These are phyloP conservation scores for Idaea aversata DNA, from an alignment of 2,888 invertebrate species.

Conservation along the genomic window DNA sequence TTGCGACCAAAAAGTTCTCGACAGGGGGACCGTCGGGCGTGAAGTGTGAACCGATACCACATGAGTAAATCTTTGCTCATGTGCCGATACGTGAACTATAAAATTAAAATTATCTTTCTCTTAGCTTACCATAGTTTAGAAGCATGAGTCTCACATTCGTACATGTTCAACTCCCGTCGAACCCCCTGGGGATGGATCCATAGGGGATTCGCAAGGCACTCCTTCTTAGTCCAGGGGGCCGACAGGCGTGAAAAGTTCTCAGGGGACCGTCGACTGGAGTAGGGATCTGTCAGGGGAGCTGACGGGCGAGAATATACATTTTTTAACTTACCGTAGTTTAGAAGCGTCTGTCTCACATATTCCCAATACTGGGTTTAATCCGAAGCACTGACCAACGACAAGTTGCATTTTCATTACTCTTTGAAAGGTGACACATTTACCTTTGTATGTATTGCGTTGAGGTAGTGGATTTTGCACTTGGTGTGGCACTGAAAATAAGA, in stretches of 20 bases:
- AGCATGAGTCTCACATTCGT: constrained; percentile 38
- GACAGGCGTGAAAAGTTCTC: too few species aligned
- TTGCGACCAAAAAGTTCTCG: too few species aligned
- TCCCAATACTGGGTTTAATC: constrained; percentile 52
- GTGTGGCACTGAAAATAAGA: constrained; percentile 33
- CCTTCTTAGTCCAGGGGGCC: too few species aligned
- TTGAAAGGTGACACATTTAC: constrained; percentile 45
- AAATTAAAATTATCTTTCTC: constrained; percentile 3
- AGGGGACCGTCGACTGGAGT: too few species aligned
- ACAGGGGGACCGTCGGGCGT: too few species aligned
- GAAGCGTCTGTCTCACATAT: constrained; percentile 41
- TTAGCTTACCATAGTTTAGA: constrained; percentile 44
- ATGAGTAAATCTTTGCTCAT: too few species aligned
- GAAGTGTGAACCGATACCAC: too few species aligned
- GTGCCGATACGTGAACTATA: background rate
- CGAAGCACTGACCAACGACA: constrained; percentile 54
- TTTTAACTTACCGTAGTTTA: constrained; percentile 46
- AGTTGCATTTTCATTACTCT: constrained; percentile 45
- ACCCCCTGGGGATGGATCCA: too few species aligned
- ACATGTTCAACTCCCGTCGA: too few species aligned
- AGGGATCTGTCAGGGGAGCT: too few species aligned
- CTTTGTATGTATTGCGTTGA: constrained; percentile 22
- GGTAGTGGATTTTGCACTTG: constrained; percentile 21
- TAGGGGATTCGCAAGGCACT: too few species aligned
- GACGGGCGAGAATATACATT: too few species aligned